Percentiles rank a stretch among this genome's conserved stretches.
Evolutionary conservation across 2,797 vertebrate genomes (phyloP).

Genomic region (Phoxinus dragarum): DNA sequence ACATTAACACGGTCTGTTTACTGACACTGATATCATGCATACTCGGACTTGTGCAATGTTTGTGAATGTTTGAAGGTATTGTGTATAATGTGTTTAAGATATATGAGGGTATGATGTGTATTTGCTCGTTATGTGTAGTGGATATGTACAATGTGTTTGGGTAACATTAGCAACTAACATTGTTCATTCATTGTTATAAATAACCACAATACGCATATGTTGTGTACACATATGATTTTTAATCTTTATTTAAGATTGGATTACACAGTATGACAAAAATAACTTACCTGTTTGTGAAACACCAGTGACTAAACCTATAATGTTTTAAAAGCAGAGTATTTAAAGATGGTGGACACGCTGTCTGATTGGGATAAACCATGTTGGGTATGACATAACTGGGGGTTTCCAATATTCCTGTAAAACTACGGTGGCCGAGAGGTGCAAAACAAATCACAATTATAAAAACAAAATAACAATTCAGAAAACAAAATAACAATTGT

Average conservation of each 20-base stretch:
- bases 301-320: no score
- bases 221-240: neutral
- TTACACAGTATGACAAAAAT: neutral
- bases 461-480: no score
- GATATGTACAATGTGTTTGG: neutral
- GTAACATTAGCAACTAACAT: neutral
- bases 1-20: neutral
- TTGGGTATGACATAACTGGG: neutral
- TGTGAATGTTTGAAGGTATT: neutral
- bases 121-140: no score
- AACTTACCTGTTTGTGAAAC: neutral
- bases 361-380: neutral
- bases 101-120: no score
- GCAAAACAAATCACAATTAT: no score
- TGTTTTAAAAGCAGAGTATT: no score
- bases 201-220: neutral
- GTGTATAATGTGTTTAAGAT: neutral
- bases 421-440: no score
- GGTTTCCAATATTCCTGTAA: neutral
- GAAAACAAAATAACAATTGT: no score
- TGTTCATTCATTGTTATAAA: neutral
- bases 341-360: no score
- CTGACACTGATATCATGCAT: neutral
- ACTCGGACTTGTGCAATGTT: neutral
- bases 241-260: neutral